Evolutionary conservation across 2,888 invertebrate genomes (phyloP), one percentile per base, ranked within the genome.

Genomic region (Oligia strigilis): DNA sequence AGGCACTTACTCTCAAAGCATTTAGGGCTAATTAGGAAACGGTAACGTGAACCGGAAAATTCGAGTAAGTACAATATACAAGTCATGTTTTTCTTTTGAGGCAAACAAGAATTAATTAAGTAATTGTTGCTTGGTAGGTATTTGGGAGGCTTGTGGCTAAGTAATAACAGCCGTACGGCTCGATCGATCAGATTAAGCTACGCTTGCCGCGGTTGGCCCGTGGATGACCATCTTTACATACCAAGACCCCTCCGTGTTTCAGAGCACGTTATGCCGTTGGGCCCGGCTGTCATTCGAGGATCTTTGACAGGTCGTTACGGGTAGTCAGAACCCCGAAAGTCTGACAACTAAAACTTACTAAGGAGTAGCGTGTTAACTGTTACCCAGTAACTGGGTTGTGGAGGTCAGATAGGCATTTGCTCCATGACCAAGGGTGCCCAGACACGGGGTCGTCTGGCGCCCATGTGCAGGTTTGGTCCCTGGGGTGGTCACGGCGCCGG

Each of bases 11-110:
- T 55, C 75, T 76, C 66, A 58, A n/a, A 62, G 49, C 60, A 72
- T 62, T 77, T 49, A 75, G 55, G 19, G 67, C 40, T 84, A 72
- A 77, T 84, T 84, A 77, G 75, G 5, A 65, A 65, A 65, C 81
- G 65, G 66, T 67, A 62, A 64, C 36, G 23, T 19, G n/a, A 58
- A 82, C 67, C 62, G 46, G 69, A 69, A 77, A 46, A 71, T 58
- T 77, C 40, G 29, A 49, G 9, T n/a, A 64, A 36, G 4, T n/a
- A 64, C 64, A 75, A 75, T 72, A 80, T 60, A 40, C 36, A 46
- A 80, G 5, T 17, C 40, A 49, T 46, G 64, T 69, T 62, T 70
- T 62, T 43, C 40, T 58, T 29, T 71, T 2, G 29, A 79, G 66
- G 17, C 5, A 71, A 79, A 72, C 23, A 58, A 49, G 4, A 65